Percentiles rank a stretch among this genome's conserved stretches.
Conservation (phyloP, 1,140 invertebrate species). For the Panagrolaimus sp. region DNA sequence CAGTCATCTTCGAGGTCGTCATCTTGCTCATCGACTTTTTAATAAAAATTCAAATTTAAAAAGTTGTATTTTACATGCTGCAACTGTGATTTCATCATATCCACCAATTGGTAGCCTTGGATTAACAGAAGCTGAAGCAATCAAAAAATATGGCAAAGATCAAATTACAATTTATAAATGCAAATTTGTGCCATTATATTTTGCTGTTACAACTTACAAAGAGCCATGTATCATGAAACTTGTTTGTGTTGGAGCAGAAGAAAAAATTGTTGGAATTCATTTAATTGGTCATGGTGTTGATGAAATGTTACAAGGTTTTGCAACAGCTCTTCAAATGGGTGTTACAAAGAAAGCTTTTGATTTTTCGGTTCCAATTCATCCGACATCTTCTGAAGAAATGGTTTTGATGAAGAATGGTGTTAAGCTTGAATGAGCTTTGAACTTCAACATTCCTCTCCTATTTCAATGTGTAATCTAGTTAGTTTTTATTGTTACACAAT, state of each 20-base stretch:
- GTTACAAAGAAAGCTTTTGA: slow-evolving; percentile 66
- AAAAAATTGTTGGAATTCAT: slow-evolving; percentile 64
- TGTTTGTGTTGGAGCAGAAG: slow-evolving; percentile 60
- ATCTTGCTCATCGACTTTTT: slow-evolving; percentile 62
- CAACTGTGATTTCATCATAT: slow-evolving; percentile 64
- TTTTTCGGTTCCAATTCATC: slow-evolving; percentile 65
- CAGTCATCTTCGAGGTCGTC: slow-evolving; percentile 64
- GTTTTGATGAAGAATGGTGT: slow-evolving; percentile 55
- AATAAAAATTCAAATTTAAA: slow-evolving; percentile 59
- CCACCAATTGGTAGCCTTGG: slow-evolving; percentile 64
- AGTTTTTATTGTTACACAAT: no score
- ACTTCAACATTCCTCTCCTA: no score
- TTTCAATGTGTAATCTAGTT: no score
- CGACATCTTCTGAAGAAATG: slow-evolving; percentile 61
- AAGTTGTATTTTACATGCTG: slow-evolving; percentile 62
- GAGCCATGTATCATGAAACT: slow-evolving; percentile 61
- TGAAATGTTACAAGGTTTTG: slow-evolving; percentile 66
- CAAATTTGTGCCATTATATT: slow-evolving; percentile 63
- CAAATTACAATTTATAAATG: slow-evolving; percentile 62
- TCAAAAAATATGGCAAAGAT: slow-evolving; percentile 60
- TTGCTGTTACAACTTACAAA: slow-evolving; percentile 62
- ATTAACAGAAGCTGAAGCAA: slow-evolving; percentile 63
- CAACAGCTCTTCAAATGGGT: slow-evolving; percentile 65
- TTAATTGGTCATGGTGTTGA: slow-evolving; percentile 63
- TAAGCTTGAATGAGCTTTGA: slow-evolving; percentile 19